Percentiles rank a stretch among this genome's conserved stretches.
These are phyloP conservation scores for Tauraco hartlaubi DNA, from an alignment of 2,797 vertebrate species.

Conservation along the genomic window DNA sequence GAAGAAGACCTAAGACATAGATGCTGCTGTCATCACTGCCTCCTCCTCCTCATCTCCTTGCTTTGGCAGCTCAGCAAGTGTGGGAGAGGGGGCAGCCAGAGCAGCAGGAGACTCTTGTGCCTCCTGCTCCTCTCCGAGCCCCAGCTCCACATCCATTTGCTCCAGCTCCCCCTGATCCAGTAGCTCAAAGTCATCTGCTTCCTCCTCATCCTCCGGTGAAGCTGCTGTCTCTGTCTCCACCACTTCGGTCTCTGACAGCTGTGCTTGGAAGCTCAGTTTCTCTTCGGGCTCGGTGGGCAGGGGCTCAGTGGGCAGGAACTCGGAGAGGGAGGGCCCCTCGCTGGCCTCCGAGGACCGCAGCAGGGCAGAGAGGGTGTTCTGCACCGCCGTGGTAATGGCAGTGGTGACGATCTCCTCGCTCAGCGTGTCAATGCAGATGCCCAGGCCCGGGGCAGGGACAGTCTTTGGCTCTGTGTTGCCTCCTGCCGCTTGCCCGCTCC, in stretches of 20 bases:
- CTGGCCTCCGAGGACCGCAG: slow-evolving; percentile 84
- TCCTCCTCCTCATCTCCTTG: slow-evolving; percentile 57
- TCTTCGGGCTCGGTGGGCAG: slow-evolving; percentile 79
- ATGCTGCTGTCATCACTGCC: slow-evolving; percentile 55
- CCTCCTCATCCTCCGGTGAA: slow-evolving; percentile 75
- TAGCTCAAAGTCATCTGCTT: slow-evolving; percentile 97
- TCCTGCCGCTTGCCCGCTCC: slow-evolving; percentile 70
- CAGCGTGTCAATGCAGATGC: slow-evolving; percentile 85
- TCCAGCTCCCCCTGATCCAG: slow-evolving; percentile 99
- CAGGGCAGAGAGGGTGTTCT: slow-evolving; percentile 89
- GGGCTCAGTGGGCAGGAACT: slow-evolving; percentile 79
- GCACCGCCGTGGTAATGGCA: slow-evolving; percentile 89
- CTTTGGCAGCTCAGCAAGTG: slow-evolving; percentile 72
- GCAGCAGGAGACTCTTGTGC: slow-evolving; percentile 24
- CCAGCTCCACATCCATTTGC: slow-evolving; percentile 88
- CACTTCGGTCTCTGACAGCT: slow-evolving; percentile 65
- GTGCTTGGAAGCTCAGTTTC: slow-evolving; percentile 73
- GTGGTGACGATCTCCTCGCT: slow-evolving; percentile 91
- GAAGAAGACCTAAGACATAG: slow-evolving; percentile 52
- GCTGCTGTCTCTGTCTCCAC: slow-evolving; percentile 42
- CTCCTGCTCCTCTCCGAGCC: slow-evolving; percentile 75
- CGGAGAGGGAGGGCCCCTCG: slow-evolving; percentile 79
- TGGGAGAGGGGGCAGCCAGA: not conserved
- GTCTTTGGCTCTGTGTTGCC: slow-evolving; percentile 32
- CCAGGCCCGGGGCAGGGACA: slow-evolving; percentile 70